Evolutionary conservation across 2,113 vertebrate genomes (phyloP), one percentile per base, ranked within the genome.

Genomic region (Daubentonia madagascariensis): DNA sequence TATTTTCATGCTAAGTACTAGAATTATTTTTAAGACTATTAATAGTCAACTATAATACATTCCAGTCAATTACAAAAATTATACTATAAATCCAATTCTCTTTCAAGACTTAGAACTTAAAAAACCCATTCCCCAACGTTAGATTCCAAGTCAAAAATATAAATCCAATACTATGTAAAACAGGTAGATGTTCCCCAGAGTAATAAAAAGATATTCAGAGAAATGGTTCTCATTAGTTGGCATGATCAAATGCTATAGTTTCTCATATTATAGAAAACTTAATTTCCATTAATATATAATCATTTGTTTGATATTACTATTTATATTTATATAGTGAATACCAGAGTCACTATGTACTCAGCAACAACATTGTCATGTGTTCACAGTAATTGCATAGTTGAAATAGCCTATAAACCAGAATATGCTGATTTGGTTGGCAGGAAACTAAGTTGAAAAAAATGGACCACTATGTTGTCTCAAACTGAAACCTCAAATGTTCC

Each of bases 381-480:
- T 97, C 81, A 96, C 48, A 91, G 57, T 86, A 40, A 59, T 5
- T 73, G 97, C 70, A 97, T 61, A 68, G 59, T 76, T 72, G 57
- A 97, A 85, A 48, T 3, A 90, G 72, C 85, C 88, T 52, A 73
- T 40, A 45, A 97, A 92, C 4, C 75, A 84, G 67, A 96, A 80
- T 87, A 89, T 96, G 73, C 61, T 75, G 94, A 67, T 48, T 63
- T 35, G 83, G 72, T 23, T 91, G 73, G 94, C 54, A 97, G 93
- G n/a, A 95, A 94, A 91, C 68, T 83, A 97, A 83, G 0, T 48
- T 70, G 87, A 92, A 96, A 13, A 96, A 92, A 97, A 94, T 0
- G 81, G 95, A 89, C 83, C 93, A 97, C 28, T 28, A 93, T 30
- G 68, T 0, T 18, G 70, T 50, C 86, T 95, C 28, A 70, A n/a